A percentile compares a stretch with the other conserved stretches of the same genome.
These are phyloP conservation scores for Onychostruthus taczanowskii DNA, from an alignment of 2,113 vertebrate species.

Conservation along the genomic window DNA sequence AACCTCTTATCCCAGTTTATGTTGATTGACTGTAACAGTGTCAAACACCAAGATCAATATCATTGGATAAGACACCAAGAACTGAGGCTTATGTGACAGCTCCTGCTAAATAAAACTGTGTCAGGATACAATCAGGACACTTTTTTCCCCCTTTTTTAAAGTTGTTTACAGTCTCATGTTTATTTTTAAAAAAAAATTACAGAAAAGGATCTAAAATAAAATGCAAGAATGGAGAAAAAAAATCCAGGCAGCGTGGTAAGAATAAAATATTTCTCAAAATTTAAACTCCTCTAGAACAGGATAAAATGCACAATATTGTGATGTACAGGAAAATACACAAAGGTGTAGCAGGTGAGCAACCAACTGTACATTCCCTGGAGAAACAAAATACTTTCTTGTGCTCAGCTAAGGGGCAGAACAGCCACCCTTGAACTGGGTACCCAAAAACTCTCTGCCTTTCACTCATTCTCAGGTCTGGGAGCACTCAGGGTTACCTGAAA, in stretches of 20 bases:
- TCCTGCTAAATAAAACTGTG: neutral
- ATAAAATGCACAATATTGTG: neutral
- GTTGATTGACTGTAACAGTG: neutral
- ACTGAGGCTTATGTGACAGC: neutral
- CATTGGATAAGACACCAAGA: neutral
- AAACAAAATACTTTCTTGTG: neutral
- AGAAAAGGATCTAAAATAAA: neutral
- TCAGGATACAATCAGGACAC: neutral
- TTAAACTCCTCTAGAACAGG: neutral
- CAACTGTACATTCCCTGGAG: neutral
- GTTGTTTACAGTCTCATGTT: neutral
- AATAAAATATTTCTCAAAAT: neutral
- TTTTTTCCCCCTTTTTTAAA: neutral
- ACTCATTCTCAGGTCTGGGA: neutral
- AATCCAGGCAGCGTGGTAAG: neutral
- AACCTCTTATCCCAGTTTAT: neutral
- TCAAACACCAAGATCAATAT: neutral
- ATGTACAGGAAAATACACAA: neutral
- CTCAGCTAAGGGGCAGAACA: neutral
- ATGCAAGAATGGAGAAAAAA: neutral
- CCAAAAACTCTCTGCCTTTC: neutral
- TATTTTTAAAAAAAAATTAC: neutral
- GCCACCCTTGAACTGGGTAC: neutral
- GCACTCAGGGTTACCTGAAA: conserved; percentile 79
- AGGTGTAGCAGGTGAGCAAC: neutral